Percentiles rank a stretch among this genome's conserved stretches.
These are phyloP conservation scores for Microctenopoma steveboyesi DNA, from an alignment of 2,797 vertebrate species.

Conservation along the genomic window DNA sequence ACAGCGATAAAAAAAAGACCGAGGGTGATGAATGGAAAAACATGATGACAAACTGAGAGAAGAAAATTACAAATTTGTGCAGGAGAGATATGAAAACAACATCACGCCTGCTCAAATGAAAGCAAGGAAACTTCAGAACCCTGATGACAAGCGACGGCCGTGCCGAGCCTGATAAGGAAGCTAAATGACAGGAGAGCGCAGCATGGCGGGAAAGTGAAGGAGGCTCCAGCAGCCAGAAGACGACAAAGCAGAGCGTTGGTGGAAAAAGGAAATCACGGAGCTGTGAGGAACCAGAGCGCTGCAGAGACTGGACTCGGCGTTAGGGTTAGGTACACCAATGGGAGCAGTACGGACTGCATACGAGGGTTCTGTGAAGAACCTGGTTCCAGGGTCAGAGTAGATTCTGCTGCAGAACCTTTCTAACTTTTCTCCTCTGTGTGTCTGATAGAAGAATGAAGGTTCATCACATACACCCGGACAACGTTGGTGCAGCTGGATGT, in stretches of 20 bases:
- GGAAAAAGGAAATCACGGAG: too few species aligned
- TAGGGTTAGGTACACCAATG: too few species aligned
- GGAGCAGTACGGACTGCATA: too few species aligned
- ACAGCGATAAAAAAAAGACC: slow-evolving; percentile 33
- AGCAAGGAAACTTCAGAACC: slow-evolving; percentile 56
- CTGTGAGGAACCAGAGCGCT: too few species aligned
- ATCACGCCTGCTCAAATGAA: slow-evolving; percentile 49
- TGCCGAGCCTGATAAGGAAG: slow-evolving; percentile 44
- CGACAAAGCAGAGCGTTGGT: slow-evolving; percentile 25
- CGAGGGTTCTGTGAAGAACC: too few species aligned
- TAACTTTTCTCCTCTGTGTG: too few species aligned
- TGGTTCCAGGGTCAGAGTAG: neutral
- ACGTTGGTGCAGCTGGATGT: too few species aligned
- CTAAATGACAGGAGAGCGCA: slow-evolving; percentile 48
- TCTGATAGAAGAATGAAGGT: too few species aligned
- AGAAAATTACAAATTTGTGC: slow-evolving; percentile 67
- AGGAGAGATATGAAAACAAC: slow-evolving; percentile 58
- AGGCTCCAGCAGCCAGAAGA: slow-evolving; percentile 17
- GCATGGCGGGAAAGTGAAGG: slow-evolving; percentile 30
- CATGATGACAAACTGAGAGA: slow-evolving; percentile 56
- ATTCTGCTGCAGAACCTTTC: too few species aligned
- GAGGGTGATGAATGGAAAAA: slow-evolving; percentile 54
- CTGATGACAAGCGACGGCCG: slow-evolving; percentile 49
- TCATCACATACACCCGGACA: too few species aligned
- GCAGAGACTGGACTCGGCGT: too few species aligned